A percentile compares a stretch with the other conserved stretches of the same genome.
phyloP scores from a whole-genome alignment of 1,140 invertebrate species.

The Drosophila kikkawai region DNA sequence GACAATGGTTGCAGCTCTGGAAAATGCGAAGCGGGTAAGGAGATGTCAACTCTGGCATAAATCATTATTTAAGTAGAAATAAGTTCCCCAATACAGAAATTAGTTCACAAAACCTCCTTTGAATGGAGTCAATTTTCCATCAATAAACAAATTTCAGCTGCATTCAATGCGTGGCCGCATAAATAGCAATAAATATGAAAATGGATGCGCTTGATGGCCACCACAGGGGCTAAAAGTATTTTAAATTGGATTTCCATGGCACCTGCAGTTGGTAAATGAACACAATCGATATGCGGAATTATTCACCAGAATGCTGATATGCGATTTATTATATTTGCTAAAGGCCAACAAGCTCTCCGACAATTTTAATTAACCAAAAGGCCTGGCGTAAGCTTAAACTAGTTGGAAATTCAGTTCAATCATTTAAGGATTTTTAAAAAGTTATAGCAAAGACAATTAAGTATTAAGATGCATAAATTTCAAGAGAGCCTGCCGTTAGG shows the following conservation, averaged over 20 bases:
- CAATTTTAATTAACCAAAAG: constrained; percentile 36
- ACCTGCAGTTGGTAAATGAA: constrained; percentile 21
- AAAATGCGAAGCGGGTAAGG: background rate
- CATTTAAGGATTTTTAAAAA: background rate
- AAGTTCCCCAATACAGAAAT: background rate
- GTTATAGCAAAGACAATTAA: background rate
- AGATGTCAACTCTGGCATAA: background rate
- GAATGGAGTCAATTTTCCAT: background rate
- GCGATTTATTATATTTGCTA: constrained; percentile 34
- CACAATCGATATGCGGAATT: constrained; percentile 34
- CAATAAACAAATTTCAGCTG: background rate
- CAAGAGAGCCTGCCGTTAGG: no score
- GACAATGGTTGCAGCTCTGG: constrained; percentile 93
- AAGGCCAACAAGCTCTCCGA: constrained; percentile 10
- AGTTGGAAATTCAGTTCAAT: background rate
- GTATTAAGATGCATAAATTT: background rate
- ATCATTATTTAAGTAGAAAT: background rate
- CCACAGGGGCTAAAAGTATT: constrained; percentile 35
- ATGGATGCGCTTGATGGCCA: constrained; percentile 3
- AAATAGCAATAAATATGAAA: constrained; percentile 31
- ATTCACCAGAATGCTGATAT: constrained; percentile 8
- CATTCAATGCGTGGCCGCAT: background rate
- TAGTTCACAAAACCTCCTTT: background rate
- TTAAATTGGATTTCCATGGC: constrained; percentile 44
- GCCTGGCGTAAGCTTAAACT: constrained; percentile 12